Evolutionary conservation across 2,113 vertebrate genomes (phyloP).

Genomic region (Rhipidura dahli): DNA sequence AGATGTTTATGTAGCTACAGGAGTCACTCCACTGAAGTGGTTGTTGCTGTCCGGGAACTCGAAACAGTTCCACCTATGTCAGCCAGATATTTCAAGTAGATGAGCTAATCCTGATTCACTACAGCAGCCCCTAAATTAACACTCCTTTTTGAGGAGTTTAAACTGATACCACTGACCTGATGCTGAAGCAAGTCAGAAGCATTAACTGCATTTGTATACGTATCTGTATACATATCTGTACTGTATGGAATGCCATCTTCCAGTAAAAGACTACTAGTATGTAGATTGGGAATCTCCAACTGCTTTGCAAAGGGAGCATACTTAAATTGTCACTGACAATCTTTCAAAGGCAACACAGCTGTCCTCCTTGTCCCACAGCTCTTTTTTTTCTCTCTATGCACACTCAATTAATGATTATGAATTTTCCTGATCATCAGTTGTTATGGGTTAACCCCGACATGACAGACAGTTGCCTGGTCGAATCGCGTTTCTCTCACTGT

Average conservation of each 20-base stretch:
- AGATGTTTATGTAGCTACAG: background rate
- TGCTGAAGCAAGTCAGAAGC: background rate
- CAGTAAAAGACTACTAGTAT: background rate
- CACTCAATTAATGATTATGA: background rate
- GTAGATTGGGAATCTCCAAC: background rate
- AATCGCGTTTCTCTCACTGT: too few species aligned
- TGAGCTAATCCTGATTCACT: background rate
- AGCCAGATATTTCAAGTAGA: background rate
- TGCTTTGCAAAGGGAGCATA: background rate
- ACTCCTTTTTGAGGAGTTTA: background rate
- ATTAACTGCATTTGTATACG: too few species aligned
- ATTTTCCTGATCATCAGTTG: background rate
- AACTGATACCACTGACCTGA: background rate
- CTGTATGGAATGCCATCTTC: background rate
- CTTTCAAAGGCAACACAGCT: background rate
- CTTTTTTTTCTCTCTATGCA: background rate
- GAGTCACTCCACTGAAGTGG: background rate
- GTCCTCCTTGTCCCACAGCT: background rate
- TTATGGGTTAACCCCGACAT: too few species aligned
- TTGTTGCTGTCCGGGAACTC: background rate
- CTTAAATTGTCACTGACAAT: background rate
- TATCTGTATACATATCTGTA: rapidly evolving
- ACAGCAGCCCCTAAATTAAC: background rate
- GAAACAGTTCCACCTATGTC: background rate
- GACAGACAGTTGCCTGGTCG: too few species aligned